phyloP scores from a whole-genome alignment of 23 tunicate genomes.

The Diplosoma virens region DNA sequence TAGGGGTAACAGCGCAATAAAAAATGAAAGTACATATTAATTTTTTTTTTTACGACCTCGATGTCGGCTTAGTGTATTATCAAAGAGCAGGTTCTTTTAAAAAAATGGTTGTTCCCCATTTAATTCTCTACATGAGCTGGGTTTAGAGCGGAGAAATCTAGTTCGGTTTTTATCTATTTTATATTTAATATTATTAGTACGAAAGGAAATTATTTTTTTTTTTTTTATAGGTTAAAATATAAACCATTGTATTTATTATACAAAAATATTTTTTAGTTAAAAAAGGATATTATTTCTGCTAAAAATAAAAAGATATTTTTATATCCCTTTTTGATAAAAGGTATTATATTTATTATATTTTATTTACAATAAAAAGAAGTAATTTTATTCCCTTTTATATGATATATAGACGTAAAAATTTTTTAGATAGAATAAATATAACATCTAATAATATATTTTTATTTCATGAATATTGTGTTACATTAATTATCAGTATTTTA shows the following conservation, averaged over 20 bases:
- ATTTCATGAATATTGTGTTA: not conserved
- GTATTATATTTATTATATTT: not conserved
- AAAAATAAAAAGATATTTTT: too few species aligned
- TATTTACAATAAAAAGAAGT: conserved; percentile 5
- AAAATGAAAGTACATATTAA: conserved; percentile 6
- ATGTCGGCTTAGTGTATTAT: conserved; percentile 22
- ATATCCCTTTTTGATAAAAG: too few species aligned
- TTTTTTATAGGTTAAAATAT: too few species aligned
- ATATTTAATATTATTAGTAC: conserved; percentile 7
- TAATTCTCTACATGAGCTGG: conserved; percentile 27
- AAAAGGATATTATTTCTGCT: too few species aligned
- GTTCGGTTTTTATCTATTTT: conserved; percentile 25
- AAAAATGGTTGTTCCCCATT: conserved; percentile 10
- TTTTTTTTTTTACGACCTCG: conserved; percentile 31
- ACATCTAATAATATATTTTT: not conserved
- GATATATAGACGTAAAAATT: not conserved
- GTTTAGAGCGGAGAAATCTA: conserved; percentile 35
- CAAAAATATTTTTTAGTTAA: too few species aligned
- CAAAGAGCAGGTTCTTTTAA: not conserved
- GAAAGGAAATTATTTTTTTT: conserved; percentile 15
- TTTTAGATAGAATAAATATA: not conserved
- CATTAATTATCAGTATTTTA: not conserved
- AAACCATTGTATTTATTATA: too few species aligned
- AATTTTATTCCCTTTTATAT: not conserved
- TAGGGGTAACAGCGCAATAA: conserved; percentile 42